phyloP scores from a whole-genome alignment of 2,797 vertebrate species.

The Arrhamphus sclerolepis region DNA sequence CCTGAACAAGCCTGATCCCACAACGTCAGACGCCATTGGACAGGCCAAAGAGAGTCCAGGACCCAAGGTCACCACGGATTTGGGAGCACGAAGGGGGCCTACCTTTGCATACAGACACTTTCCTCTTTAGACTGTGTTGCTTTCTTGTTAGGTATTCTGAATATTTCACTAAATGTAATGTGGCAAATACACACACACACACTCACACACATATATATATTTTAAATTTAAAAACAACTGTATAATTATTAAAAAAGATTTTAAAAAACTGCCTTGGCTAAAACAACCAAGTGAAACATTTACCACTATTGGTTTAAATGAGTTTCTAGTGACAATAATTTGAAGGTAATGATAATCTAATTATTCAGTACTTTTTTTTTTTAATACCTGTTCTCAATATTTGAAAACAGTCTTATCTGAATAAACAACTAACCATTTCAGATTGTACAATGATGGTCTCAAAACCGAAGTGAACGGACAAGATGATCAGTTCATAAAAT shows the following conservation, averaged over 20 bases:
- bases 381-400: too few species aligned
- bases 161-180: neutral
- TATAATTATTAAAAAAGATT: too few species aligned
- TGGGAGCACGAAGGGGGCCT: neutral
- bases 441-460: too few species aligned
- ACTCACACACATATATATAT: too few species aligned
- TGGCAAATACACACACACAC: neutral
- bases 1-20: constrained; percentile 11
- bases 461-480: too few species aligned
- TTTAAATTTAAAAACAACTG: neutral
- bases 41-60: neutral
- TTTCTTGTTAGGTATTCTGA: neutral
- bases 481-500: too few species aligned
- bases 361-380: neutral
- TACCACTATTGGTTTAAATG: neutral
- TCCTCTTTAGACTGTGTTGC: neutral
- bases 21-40: neutral
- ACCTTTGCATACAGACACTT: too few species aligned
- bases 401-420: too few species aligned
- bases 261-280: neutral
- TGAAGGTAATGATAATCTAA: constrained; percentile 10
- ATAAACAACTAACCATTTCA: too few species aligned
- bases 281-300: too few species aligned
- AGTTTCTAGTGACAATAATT: constrained; percentile 3
- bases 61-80: neutral